Base-by-base conservation (phyloP, 2,113 vertebrate species). In the Hepsetus odoe region DNA sequence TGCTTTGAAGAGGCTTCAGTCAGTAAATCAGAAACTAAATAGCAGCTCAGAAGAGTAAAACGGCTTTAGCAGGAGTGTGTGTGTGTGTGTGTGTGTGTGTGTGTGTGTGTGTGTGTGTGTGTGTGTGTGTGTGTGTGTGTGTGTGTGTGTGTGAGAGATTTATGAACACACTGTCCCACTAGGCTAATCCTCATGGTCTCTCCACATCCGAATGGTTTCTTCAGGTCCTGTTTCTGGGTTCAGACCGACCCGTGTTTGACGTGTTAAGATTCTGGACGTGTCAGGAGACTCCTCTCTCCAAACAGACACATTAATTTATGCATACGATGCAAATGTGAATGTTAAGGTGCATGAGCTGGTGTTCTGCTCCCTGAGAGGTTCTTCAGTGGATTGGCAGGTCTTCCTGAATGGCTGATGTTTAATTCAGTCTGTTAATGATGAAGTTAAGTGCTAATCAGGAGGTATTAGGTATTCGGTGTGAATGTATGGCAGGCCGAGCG, bases 251-350 rank as follows among this genome's bases (percentile, higher is more conserved):
- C 66, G 59, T 56, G 20, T 49, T 69, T 59, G 14, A 61, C 22
- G 40, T 53, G 46, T 62, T 70, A 12, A 35, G 55, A 24, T 70
- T 71, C 59, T 22, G 35, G n/a, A 2, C 35, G 32, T 42, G 3
- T 62, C 3, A 32, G 20, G 1, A 77, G 18, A 70, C n/a, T 71
- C 22, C 8, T 1, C n/a, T 53, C 32, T 38, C 59, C 12, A 55
- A 55, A 9, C 4, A 67, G 46, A 28, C 22, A 40, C 28, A 49
- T 71, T 70, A 64, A 75, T 69, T 35, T 70, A 77, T 77, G 66
- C 49, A 77, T 77, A 38, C 61, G 49, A 77, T 77, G 76, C 66
- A 59, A 77, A 77, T 77, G 30, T 53, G 16, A 22, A 20, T 62
- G 59, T 62, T 33, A 62, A 35, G 61, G 61, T 65, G 33, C 5